A percentile compares a stretch with the other conserved stretches of the same genome.
These are phyloP conservation scores for Oscheius onirici DNA, from an alignment of 2,888 invertebrate species.

Conservation along the genomic window DNA sequence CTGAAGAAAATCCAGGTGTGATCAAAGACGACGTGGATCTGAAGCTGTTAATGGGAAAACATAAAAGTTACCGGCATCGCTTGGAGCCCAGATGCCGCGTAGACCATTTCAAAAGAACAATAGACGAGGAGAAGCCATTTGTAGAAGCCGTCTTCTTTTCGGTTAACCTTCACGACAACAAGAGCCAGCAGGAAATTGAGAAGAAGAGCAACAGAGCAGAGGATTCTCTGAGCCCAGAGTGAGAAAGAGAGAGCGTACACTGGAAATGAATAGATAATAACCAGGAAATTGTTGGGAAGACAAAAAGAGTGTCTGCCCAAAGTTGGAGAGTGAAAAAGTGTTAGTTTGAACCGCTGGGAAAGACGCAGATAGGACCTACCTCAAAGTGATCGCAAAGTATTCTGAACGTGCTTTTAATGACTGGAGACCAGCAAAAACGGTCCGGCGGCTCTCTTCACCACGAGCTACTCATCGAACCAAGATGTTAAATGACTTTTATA, in stretches of 20 bases:
- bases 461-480: too few species aligned
- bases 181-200: constrained; percentile 11
- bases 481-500: too few species aligned
- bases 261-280: too few species aligned
- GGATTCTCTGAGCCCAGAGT: constrained; percentile 5
- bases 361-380: too few species aligned
- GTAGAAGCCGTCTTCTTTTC: constrained; percentile 21
- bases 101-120: constrained; percentile 13
- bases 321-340: too few species aligned
- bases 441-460: too few species aligned
- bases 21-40: constrained; percentile 24
- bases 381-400: too few species aligned
- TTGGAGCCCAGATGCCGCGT: constrained; percentile 9
- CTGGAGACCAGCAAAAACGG: too few species aligned
- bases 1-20: constrained; percentile 28
- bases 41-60: neutral
- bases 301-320: too few species aligned
- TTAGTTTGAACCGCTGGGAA: too few species aligned
- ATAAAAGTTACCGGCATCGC: constrained; percentile 20
- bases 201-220: constrained; percentile 12
- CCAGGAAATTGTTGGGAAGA: too few species aligned
- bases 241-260: neutral
- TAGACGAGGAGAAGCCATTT: constrained; percentile 19
- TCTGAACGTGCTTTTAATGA: too few species aligned
- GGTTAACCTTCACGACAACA: neutral